phyloP scores from a whole-genome alignment of 2,888 invertebrate genomes.

The Microctonus brassicae region DNA sequence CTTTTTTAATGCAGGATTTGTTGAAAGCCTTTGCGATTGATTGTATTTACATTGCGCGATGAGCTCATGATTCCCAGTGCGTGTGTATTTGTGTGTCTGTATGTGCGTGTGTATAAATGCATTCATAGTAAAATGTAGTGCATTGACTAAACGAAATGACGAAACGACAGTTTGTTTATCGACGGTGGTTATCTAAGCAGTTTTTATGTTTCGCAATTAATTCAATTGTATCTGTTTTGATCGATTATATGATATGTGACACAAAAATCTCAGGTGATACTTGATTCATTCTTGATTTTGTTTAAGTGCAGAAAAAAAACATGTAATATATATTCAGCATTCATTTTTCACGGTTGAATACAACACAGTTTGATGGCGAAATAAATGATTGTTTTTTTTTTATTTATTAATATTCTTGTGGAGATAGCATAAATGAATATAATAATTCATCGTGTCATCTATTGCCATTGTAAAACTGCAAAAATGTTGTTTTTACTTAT shows the following conservation, averaged over 20 bases:
- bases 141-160: slow-evolving; percentile 14
- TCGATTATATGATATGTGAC: not conserved
- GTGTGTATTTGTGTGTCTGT: not conserved
- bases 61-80: slow-evolving; percentile 11
- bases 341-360: not conserved
- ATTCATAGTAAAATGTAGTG: slow-evolving; percentile 22
- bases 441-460: not conserved
- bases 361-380: not conserved
- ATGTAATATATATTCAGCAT: slow-evolving; percentile 6
- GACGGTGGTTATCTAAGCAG: slow-evolving; percentile 41
- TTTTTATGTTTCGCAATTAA: slow-evolving; percentile 22
- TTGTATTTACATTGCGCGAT: slow-evolving; percentile 24
- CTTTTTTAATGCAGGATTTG: slow-evolving; percentile 9
- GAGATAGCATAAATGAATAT: not conserved
- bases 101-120: not conserved
- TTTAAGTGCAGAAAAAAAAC: not conserved
- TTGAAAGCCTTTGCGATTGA: not conserved
- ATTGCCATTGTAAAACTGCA: not conserved
- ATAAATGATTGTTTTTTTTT: not conserved
- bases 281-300: slow-evolving; percentile 10
- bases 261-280: slow-evolving; percentile 7
- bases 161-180: slow-evolving; percentile 29
- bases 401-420: not conserved
- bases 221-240: not conserved
- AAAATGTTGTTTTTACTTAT: not conserved